Evolutionary conservation across 1,140 invertebrate species (phyloP), one percentile per base, ranked within the genome.

Genomic region (Eufriesea mexicana): DNA sequence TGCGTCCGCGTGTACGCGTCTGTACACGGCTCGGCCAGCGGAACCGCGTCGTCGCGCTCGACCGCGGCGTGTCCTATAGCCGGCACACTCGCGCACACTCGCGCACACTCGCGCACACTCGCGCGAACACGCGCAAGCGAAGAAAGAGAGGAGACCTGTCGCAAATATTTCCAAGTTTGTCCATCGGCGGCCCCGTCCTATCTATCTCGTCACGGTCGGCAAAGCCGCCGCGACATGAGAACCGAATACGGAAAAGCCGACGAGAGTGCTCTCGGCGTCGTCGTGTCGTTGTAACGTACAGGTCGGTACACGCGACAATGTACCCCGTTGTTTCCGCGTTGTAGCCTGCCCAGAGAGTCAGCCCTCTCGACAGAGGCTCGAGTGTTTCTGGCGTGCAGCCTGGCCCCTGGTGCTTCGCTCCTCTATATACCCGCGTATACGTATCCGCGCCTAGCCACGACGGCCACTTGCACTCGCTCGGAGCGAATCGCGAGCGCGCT

Each of bases 141-240:
- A 25, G 45, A 68, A 45, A 12, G 45, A 12, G 45, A 49, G 66
- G 25, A 45, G n/a, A 42, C 16, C 84, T 89, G 91, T 89, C 86
- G 92, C 91, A 92, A 93, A 93, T 91, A 93, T 91, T 88, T 86
- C 90, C 79, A 78, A 91, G 92, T 92, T 90, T 92, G 91, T 93
- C 91, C 88, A 91, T 90, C 91, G 89, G 90, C 91, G 89, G 90
- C 89, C 28, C 51, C n/a, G 47, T 73, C 23, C 61, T 82, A 80
- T 74, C 79, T 77, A 86, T 89, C 85, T 89, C 86, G 82, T 88
- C 86, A 84, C 84, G 84, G 82, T 86, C 86, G 88, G 74, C 83
- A 62, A 70, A 83, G 71, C 78, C 66, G 62, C 51, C 61, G 76
- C 79, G 87, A 90, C 89, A 90, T 89, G 88, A 85, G 86, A 88